phyloP scores from a whole-genome alignment of 2,888 invertebrate species.

The Amitus sp. region DNA sequence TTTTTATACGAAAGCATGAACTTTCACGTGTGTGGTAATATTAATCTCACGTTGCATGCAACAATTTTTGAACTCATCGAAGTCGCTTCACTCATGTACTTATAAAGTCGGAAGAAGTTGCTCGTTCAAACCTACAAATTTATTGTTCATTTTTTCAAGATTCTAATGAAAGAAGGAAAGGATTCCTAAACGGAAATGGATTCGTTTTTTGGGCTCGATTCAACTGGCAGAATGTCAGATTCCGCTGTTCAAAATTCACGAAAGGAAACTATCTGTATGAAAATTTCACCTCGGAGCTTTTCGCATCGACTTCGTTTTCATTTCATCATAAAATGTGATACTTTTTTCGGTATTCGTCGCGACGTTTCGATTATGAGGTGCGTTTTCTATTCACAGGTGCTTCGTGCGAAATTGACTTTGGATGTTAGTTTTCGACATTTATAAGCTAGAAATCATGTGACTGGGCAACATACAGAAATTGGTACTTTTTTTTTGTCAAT shows the following conservation, averaged over 20 bases:
- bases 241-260: conserved; percentile 10
- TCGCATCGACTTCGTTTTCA: neutral
- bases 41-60: too few species aligned
- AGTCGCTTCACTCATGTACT: too few species aligned
- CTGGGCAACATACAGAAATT: too few species aligned
- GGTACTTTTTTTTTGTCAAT: too few species aligned
- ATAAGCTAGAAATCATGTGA: neutral
- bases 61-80: too few species aligned
- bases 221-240: conserved; percentile 9
- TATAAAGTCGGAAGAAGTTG: too few species aligned
- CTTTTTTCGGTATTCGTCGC: too few species aligned
- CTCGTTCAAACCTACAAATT: neutral
- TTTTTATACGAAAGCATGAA: too few species aligned
- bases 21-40: too few species aligned
- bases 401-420: neutral
- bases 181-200: neutral
- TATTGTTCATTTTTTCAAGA: neutral
- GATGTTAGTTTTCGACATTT: neutral
- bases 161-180: neutral
- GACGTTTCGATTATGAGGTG: too few species aligned
- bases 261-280: neutral
- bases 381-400: too few species aligned
- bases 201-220: conserved; percentile 4
- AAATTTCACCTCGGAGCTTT: neutral
- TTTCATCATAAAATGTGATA: too few species aligned